Evolutionary conservation across 2,797 vertebrate genomes (phyloP).

Genomic region (Tenualosa ilisha): DNA sequence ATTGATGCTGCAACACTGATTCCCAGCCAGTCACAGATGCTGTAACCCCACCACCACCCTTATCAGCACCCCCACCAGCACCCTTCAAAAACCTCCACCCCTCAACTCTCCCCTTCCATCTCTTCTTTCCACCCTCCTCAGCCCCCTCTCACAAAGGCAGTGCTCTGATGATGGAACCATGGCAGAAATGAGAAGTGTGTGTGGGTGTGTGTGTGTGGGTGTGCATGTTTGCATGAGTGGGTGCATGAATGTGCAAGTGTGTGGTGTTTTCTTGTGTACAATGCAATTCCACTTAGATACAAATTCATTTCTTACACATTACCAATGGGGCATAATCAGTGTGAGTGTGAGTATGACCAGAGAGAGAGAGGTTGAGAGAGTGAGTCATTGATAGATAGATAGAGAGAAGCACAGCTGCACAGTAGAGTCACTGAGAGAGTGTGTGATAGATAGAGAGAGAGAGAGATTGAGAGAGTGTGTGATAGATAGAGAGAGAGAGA

Average conservation of each 20-base stretch:
- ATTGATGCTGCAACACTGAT: constrained; percentile 45
- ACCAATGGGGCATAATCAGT: background rate
- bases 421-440: no score
- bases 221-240: background rate
- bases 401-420: background rate
- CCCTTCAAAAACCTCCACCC: background rate
- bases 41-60: constrained; percentile 23
- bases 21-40: constrained; percentile 34
- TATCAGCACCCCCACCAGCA: constrained; percentile 17
- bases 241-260: background rate
- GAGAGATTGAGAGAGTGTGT: background rate
- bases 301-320: background rate
- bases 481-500: no score
- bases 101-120: constrained; percentile 8
- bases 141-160: constrained; percentile 11
- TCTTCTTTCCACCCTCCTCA: constrained; percentile 13
- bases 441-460: background rate
- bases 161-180: constrained; percentile 31
- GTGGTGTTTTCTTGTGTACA: background rate
- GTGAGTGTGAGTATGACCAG: background rate
- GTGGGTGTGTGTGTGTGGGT: background rate
- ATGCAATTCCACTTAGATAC: background rate
- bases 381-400: background rate
- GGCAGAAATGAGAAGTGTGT: constrained; percentile 11
- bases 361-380: background rate